Percentiles rank a stretch among this genome's conserved stretches.
These are phyloP conservation scores for Rhodinocichla rosea DNA, from an alignment of 2,113 vertebrate genomes.

Conservation along the genomic window DNA sequence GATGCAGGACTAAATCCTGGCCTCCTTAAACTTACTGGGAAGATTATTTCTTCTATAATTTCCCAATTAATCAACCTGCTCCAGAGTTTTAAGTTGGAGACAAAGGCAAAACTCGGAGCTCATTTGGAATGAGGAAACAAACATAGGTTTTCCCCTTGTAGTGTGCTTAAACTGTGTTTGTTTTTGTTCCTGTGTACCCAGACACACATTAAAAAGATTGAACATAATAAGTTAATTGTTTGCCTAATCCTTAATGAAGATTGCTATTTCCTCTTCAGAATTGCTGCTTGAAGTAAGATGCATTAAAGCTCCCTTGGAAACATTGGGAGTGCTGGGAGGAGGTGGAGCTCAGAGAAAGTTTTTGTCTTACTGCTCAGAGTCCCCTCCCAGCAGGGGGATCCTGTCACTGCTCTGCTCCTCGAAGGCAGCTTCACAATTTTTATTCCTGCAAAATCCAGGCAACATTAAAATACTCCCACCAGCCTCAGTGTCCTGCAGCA, in stretches of 20 bases:
- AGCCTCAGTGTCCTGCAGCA: background rate
- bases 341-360: background rate
- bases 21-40: background rate
- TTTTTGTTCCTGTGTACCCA: slow-evolving; percentile 5
- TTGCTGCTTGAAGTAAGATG: slow-evolving; percentile 18
- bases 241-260: slow-evolving; percentile 56
- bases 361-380: accelerated
- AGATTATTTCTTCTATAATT: background rate
- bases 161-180: background rate
- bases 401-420: background rate
- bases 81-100: background rate
- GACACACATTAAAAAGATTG: slow-evolving; percentile 40
- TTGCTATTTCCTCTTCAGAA: slow-evolving; percentile 38
- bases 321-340: background rate
- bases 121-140: background rate
- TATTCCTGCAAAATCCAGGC: background rate
- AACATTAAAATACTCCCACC: background rate
- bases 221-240: slow-evolving; percentile 54
- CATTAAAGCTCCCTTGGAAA: background rate
- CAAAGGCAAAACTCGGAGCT: background rate
- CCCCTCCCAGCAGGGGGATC: accelerated
- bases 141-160: background rate
- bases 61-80: background rate
- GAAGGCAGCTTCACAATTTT: background rate
- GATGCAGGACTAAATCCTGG: background rate